Evolutionary conservation across 2,797 vertebrate species (phyloP), one percentile per base, ranked within the genome.

Genomic region (Coreius guichenoti): DNA sequence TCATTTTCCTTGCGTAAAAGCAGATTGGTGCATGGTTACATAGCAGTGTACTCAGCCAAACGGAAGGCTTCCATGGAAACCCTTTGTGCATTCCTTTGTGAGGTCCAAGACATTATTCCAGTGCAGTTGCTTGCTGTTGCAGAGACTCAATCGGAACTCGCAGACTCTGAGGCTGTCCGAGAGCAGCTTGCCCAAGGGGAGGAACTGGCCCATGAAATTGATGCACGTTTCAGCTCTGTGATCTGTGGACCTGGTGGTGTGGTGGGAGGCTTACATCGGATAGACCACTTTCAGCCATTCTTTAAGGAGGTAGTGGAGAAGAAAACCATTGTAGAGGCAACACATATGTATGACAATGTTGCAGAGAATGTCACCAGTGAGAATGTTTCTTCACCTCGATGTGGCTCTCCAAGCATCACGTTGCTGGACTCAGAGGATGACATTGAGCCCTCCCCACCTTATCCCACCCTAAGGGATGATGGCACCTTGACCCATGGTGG

Each of bases 41-140:
- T 99, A 84, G 93, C 96, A 23, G 97, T 97, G 65, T 99, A 99
- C 90, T 97, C 98, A 0, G 97, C 97, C 23, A 94, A 94, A n/a
- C 96, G 98, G 65, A 95, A 94, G 67, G 98, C 98, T 0, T 99
- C 98, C 13, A 88, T 99, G 95, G 98, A 98, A 89, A 98, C 96
- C 73, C 92, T 99, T 8, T 95, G 98, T 69, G 98, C 98, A 90
- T 99, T 99, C 90, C 94, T 99, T 74, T 98, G 97, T 90, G 98
- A 99, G 90, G 96, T 99, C 82, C 98, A 98, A 93, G 98, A 99
- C 86, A 97, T 99, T 81, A 96, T 99, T 87, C 98, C 98, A 26
- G 91, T 99, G 39, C 98, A 99, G 92, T 90, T 99, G 5, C 93
- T 99, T 65, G 98, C 97, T 0, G 93, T 99, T 78, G 96, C 95